Conservation (phyloP, 2,888 invertebrate genomes). For the Napeogenes inachia region DNA sequence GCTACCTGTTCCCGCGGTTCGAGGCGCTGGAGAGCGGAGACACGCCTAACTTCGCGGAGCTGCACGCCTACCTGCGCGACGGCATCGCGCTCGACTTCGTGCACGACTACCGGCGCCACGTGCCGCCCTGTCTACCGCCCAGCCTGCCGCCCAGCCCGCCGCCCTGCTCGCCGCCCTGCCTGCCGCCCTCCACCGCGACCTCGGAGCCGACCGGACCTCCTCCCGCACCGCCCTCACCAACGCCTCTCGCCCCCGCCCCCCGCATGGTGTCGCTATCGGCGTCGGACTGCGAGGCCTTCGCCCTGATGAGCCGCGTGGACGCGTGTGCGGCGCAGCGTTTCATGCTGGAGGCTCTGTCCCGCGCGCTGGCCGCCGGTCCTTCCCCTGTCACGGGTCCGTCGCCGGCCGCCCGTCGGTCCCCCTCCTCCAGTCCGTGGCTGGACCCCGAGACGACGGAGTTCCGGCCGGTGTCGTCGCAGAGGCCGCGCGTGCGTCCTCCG, state of each 20-base stretch:
- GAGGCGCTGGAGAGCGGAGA: conserved; percentile 70
- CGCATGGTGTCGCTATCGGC: conserved; percentile 40
- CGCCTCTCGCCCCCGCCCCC: neutral
- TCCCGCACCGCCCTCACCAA: neutral
- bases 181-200: conserved; percentile 1
- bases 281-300: conserved; percentile 48
- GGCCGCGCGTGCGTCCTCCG: conserved; percentile 4
- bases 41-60: conserved; percentile 64
- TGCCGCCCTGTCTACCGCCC: conserved; percentile 42
- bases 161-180: conserved; percentile 1
- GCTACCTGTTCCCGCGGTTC: conserved; percentile 74
- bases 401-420: conserved; percentile 1
- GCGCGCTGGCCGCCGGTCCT: conserved; percentile 31
- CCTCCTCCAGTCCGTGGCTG: conserved; percentile 24
- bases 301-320: conserved; percentile 43
- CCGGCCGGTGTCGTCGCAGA: neutral
- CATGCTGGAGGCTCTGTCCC: conserved; percentile 45
- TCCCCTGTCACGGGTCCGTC: conserved; percentile 1
- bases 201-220: neutral
- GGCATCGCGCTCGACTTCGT: conserved; percentile 66
- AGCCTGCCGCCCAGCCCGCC: neutral
- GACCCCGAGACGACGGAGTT: conserved; percentile 16
- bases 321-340: conserved; percentile 49
- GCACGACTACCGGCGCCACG: conserved; percentile 59
- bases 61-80: conserved; percentile 58